Evolutionary conservation across 2,797 vertebrate species (phyloP).

Genomic region (Peromyscus eremicus): DNA sequence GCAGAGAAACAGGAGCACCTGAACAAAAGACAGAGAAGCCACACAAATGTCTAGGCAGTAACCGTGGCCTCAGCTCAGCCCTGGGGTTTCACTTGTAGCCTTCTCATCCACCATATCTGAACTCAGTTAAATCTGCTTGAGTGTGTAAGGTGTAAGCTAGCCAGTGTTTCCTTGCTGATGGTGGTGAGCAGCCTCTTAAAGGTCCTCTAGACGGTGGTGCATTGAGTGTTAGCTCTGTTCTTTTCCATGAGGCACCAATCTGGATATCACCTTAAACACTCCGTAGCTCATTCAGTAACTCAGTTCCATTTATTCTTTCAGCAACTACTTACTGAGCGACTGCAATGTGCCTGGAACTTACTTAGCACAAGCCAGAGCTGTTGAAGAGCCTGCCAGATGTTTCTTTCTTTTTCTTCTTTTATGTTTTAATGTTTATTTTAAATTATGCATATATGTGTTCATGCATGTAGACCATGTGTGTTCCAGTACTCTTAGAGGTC

Average conservation of each 20-base stretch:
- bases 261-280: background rate
- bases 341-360: background rate
- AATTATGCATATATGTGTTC: background rate
- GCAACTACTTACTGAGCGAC: background rate
- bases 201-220: too few species aligned
- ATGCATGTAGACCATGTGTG: background rate
- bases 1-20: background rate
- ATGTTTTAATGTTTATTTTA: background rate
- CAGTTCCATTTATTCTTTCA: background rate
- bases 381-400: background rate
- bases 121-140: background rate
- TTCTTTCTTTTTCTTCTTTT: background rate
- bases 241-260: background rate
- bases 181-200: background rate
- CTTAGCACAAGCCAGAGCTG: background rate
- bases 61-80: background rate
- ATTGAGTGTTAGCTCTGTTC: background rate
- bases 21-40: background rate
- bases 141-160: too few species aligned
- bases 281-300: background rate
- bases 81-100: background rate
- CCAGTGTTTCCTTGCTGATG: background rate
- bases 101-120: background rate
- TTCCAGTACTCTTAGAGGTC: background rate
- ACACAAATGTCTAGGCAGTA: background rate